Conservation (phyloP, 2,113 vertebrate genomes). For the Lampris incognitus region DNA sequence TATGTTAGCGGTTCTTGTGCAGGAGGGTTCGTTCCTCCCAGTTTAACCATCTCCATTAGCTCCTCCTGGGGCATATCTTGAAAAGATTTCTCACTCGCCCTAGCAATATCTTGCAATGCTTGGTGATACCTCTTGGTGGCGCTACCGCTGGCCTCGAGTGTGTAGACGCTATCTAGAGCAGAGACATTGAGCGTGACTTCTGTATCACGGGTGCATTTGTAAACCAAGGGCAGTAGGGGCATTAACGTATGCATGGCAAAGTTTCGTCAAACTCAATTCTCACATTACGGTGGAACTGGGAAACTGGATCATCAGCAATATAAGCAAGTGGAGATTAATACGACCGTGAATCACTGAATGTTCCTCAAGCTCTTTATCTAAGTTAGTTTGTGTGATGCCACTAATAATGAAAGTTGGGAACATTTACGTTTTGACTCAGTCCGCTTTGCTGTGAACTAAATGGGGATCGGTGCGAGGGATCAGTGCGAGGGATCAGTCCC, state of each 20-base stretch:
- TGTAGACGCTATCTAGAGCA: neutral
- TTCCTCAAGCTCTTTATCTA: too few relatives aligned
- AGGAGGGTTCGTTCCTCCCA: neutral
- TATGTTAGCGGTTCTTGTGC: too few relatives aligned
- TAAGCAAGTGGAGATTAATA: too few relatives aligned
- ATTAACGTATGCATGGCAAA: neutral
- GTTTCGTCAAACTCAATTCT: too few relatives aligned
- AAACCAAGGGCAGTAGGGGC: slow-evolving; percentile 2
- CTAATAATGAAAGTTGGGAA: too few relatives aligned
- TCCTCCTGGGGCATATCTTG: slow-evolving; percentile 1
- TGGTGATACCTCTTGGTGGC: slow-evolving; percentile 5
- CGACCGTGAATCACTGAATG: too few relatives aligned
- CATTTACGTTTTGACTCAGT: too few relatives aligned
- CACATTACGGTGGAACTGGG: neutral
- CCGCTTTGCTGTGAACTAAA: too few relatives aligned
- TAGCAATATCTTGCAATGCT: neutral
- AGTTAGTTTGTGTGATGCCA: too few relatives aligned
- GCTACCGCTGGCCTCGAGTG: neutral
- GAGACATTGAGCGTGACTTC: neutral
- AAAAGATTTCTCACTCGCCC: slow-evolving; percentile 5
- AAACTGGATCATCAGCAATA: too few relatives aligned
- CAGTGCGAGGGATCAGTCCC: too few relatives aligned
- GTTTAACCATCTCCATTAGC: neutral
- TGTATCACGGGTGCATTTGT: neutral
- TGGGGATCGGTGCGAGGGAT: too few relatives aligned